Percentiles rank a stretch among this genome's conserved stretches.
Evolutionary conservation across 2,888 invertebrate species (phyloP).

Genomic region (Rhamphomyia laevipes): DNA sequence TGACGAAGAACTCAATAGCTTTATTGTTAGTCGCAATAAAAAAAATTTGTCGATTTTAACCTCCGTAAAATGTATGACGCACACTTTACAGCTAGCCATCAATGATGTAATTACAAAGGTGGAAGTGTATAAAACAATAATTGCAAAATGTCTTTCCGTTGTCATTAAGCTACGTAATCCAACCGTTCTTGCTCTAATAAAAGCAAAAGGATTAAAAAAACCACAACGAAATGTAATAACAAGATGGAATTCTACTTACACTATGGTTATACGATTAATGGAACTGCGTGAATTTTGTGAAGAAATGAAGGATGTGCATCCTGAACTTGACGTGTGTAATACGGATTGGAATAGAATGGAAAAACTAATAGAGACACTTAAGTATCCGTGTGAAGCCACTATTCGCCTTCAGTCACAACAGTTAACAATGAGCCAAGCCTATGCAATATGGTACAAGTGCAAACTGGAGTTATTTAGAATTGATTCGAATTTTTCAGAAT

Average conservation of each 20-base stretch:
- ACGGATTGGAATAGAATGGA: slow-evolving; percentile 1
- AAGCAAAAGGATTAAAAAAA: slow-evolving; percentile 1
- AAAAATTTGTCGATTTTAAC: not conserved
- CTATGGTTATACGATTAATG: slow-evolving; percentile 2
- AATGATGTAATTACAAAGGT: slow-evolving; percentile 1
- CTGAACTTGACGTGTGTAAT: slow-evolving; percentile 1
- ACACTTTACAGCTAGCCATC: slow-evolving; percentile 1
- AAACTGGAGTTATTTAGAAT: not conserved
- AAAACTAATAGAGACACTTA: not conserved
- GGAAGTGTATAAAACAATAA: not conserved
- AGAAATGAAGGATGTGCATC: not conserved
- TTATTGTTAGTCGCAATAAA: not conserved
- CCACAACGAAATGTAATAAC: slow-evolving; percentile 2
- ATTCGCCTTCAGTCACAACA: slow-evolving; percentile 2
- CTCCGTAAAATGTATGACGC: slow-evolving; percentile 1
- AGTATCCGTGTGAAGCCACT: slow-evolving; percentile 1
- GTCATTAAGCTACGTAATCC: not conserved
- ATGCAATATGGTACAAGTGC: slow-evolving; percentile 3
- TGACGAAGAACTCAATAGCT: not conserved
- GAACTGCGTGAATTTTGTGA: slow-evolving; percentile 3
- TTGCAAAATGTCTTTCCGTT: not conserved
- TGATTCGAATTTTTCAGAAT: slow-evolving; percentile 3
- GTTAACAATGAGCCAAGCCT: slow-evolving; percentile 1
- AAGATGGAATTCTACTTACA: slow-evolving; percentile 2
- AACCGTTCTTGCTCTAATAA: not conserved